Evolutionary conservation across 2,888 invertebrate species (phyloP).

Genomic region (Timema podura): DNA sequence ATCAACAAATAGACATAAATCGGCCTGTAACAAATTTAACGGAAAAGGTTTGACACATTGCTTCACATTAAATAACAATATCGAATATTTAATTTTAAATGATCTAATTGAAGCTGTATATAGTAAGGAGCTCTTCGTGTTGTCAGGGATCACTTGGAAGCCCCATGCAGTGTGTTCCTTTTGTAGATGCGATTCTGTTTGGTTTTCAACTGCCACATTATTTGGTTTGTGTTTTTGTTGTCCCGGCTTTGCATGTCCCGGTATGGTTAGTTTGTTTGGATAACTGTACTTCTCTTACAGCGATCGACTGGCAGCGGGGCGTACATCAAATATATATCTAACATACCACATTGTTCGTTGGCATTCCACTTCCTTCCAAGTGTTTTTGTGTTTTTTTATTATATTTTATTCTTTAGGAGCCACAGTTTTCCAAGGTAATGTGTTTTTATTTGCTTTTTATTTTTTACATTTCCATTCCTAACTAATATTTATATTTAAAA

Average conservation of each 20-base stretch:
- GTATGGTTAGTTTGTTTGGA: conserved; percentile 13
- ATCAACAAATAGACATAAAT: too few species aligned
- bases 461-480: conserved; percentile 10
- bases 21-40: too few species aligned
- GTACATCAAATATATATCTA: neutral
- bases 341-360: conserved; percentile 4
- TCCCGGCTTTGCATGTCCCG: conserved; percentile 21
- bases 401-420: conserved; percentile 12
- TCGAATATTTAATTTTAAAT: too few species aligned
- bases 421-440: conserved; percentile 11
- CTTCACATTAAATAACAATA: too few species aligned
- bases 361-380: conserved; percentile 14
- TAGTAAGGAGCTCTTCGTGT: too few species aligned
- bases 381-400: neutral
- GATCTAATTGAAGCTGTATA: too few species aligned
- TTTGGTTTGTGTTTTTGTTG: conserved; percentile 17
- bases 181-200: conserved; percentile 31
- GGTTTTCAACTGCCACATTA: conserved; percentile 25
- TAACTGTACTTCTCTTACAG: conserved; percentile 12
- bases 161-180: conserved; percentile 29
- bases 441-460: conserved; percentile 11
- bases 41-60: too few species aligned
- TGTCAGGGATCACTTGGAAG: conserved; percentile 25
- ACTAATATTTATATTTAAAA: conserved; percentile 2
- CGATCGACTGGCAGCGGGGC: neutral